These are phyloP conservation scores for Hymenochirus boettgeri DNA, from an alignment of 2,113 vertebrate genomes.

Conservation along the genomic window DNA sequence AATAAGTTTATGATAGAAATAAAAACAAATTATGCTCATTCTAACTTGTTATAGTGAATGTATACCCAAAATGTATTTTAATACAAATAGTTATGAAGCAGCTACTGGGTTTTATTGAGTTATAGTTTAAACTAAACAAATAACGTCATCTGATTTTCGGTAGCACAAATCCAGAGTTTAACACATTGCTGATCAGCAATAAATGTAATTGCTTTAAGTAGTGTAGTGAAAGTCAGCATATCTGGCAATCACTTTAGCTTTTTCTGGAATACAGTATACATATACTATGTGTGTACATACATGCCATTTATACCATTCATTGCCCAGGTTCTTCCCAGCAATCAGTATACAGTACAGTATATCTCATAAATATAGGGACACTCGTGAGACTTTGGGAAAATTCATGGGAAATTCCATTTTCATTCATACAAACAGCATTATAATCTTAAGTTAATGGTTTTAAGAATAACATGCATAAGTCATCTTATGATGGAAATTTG, in stretches of 20 bases:
- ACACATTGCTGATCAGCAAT: neutral
- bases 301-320: neutral
- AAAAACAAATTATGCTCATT: neutral
- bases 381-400: too few species aligned
- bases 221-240: constrained; percentile 1
- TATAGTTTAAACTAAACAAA: neutral
- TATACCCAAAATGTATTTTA: neutral
- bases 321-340: too few species aligned
- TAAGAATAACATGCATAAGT: too few species aligned
- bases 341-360: too few species aligned
- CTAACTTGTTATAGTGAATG: neutral
- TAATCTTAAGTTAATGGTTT: too few species aligned
- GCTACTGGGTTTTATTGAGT: constrained; percentile 1
- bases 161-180: neutral
- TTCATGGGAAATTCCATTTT: too few species aligned
- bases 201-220: neutral
- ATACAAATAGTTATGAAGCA: neutral
- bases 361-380: too few species aligned
- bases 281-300: neutral
- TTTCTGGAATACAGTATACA: neutral
- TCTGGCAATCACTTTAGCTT: neutral
- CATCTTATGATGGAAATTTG: too few species aligned
- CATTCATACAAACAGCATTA: too few species aligned
- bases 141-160: neutral
- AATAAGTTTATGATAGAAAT: neutral